Conservation (phyloP, 2,888 invertebrate genomes). For the Eupithecia subfuscata region DNA sequence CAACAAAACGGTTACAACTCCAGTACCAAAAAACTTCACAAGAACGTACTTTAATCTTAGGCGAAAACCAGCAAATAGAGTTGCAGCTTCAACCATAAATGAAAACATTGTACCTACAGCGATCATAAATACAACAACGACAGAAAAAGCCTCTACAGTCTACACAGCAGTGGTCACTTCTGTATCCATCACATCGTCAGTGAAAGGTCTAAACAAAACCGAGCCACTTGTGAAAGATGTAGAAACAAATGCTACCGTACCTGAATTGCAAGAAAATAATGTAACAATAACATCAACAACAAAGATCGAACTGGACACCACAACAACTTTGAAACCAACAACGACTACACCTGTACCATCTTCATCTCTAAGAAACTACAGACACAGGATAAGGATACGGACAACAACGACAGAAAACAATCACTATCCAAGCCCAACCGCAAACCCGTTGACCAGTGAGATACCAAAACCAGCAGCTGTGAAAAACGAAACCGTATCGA, state of each 20-base stretch:
- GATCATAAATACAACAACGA: constrained; percentile 68
- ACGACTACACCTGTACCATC: constrained; percentile 46
- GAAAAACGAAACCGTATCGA: constrained; percentile 57
- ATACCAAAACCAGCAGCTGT: constrained; percentile 48
- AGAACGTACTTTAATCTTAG: constrained; percentile 71
- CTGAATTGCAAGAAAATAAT: constrained; percentile 49
- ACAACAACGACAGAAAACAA: constrained; percentile 73
- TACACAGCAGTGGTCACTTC: constrained; percentile 82
- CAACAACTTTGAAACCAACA: constrained; percentile 44
- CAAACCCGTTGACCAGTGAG: constrained; percentile 65
- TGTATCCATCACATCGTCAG: constrained; percentile 80
- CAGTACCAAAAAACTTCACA: constrained; percentile 67
- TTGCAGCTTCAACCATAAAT: constrained; percentile 62
- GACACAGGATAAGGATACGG: constrained; percentile 73
- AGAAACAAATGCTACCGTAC: constrained; percentile 58
- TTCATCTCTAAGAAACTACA: constrained; percentile 56
- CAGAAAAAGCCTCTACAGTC: constrained; percentile 77
- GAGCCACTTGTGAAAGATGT: constrained; percentile 61
- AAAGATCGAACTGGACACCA: constrained; percentile 61
- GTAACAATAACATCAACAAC: constrained; percentile 55
- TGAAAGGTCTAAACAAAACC: constrained; percentile 77
- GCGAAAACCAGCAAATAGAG: constrained; percentile 64
- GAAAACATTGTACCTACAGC: constrained; percentile 57
- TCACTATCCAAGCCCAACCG: constrained; percentile 59
- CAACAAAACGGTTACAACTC: constrained; percentile 56